Base-by-base conservation (phyloP, 2,888 invertebrate genomes). In the Bombylius discolor region DNA sequence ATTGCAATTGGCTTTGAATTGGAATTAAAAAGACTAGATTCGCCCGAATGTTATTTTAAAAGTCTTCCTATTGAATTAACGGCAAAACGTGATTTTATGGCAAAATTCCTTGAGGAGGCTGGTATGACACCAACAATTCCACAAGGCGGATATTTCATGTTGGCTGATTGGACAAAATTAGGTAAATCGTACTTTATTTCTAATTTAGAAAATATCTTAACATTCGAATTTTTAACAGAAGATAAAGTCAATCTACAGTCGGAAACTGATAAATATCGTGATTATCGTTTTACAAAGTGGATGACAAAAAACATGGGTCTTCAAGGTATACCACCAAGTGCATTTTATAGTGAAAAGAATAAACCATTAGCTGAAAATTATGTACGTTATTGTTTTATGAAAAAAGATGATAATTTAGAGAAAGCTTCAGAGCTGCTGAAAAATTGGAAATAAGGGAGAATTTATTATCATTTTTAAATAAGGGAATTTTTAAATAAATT, bases 71-170 rank as follows among this genome's bases (percentile, higher is more conserved):
- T 75, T 6, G 89, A 92, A 66, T 74, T 97, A 50, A 70, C 81
- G 56, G 78, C 81, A 0, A 95, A 96, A 71, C 76, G 94, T 42
- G 88, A 95, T 70, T 84, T 77, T 64, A 83, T 94, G 76, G 83
- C 82, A 0, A 82, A 84, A 64, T 81, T 89, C 59, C 76, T 93
- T 33, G 70, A 66, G 5, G 86, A 90, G 12, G 84, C 85, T 55
- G 95, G 94, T 0, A 89, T 98, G 84, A 82, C 81, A 46, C 94
- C 97, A 0, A 90, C 90, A 0, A 76, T 96, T 56, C 99, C 99
- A 0, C 93, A 98, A 64, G 96, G 94, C 5, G 98, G 99, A 0
- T 99, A 97, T 75, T 99, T 99, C 69, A 87, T 99, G 79, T 71
- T 99, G 53, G 96, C 96, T 3, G 93, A 99, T 74, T 95, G 91